These are phyloP conservation scores for Lutraria rhynchaena DNA, from an alignment of 1,140 invertebrate genomes.

Conservation along the genomic window DNA sequence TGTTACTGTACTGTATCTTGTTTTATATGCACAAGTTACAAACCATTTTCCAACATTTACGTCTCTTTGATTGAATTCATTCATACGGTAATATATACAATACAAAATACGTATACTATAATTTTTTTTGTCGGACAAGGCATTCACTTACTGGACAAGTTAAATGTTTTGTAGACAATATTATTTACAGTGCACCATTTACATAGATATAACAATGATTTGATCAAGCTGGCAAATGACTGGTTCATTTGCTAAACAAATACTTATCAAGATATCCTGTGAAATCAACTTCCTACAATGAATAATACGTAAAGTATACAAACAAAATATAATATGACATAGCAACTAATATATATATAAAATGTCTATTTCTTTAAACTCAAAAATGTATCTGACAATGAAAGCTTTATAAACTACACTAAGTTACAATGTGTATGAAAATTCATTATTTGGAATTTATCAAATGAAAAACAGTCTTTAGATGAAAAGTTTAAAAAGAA, in stretches of 20 bases:
- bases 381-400: no score
- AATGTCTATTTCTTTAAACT: no score
- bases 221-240: no score
- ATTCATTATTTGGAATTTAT: no score
- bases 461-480: no score
- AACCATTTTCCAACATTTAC: slow-evolving; percentile 43
- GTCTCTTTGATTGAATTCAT: slow-evolving; percentile 25
- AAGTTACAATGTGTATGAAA: no score
- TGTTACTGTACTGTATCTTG: slow-evolving; percentile 22
- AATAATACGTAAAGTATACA: no score
- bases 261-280: slow-evolving; percentile 1
- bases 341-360: no score
- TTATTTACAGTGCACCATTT: slow-evolving; percentile 8
- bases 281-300: slow-evolving; percentile 7
- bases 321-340: no score
- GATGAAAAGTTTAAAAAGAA: no score
- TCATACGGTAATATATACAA: slow-evolving; percentile 34
- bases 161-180: slow-evolving; percentile 13
- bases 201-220: background rate
- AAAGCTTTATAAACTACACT: no score
- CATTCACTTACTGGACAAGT: slow-evolving; percentile 11
- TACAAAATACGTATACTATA: slow-evolving; percentile 4
- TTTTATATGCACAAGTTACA: slow-evolving; percentile 48
- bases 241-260: no score
- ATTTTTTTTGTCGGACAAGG: slow-evolving; percentile 34